Evolutionary conservation across 2,888 invertebrate species (phyloP), one percentile per base, ranked within the genome.

Genomic region (Philereme vetulata): DNA sequence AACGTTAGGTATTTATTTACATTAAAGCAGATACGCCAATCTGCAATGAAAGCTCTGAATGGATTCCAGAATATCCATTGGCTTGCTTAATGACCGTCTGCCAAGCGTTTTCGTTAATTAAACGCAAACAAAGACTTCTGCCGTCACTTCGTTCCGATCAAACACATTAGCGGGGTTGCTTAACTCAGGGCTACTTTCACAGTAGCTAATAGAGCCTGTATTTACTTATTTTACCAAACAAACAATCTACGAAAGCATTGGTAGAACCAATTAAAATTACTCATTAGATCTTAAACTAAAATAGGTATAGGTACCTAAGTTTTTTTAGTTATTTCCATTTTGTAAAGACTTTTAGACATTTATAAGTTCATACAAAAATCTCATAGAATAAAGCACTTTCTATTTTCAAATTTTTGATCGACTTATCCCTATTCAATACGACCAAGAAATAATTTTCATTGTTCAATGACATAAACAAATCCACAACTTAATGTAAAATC

Each of bases 51-150:
- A 71, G 75, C 73, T 74, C 66, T 72, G 72, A 73, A 72, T 66
- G 67, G 76, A 76, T 73, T 74, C 69, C 66, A 68, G 74, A 76
- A 72, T 77, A 78, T 80, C 78, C 78, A 81, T 81, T 73, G 78
- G 77, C 75, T 74, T 77, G 75, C 76, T 79, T 84, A 84, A 84
- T 82, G 80, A 78, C 76, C 73, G 72, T 70, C 74, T 70, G 71
- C 72, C 71, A 72, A 70, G 74, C 74, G 74, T 84, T 85, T 85
- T 82, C 84, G 79, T 82, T 86, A 87, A 86, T 87, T 86, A 87
- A 86, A 87, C 76, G 78, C 82, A 86, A 87, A 87, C 86, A 87
- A 82, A 86, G 81, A 78, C 76, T 75, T 72, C 72, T 77, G 81
- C 78, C 74, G 76, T 76, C 75, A 78, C 79, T 82, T 76, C 78